phyloP scores from a whole-genome alignment of 2,797 vertebrate species.

The Simalia tracyae region DNA sequence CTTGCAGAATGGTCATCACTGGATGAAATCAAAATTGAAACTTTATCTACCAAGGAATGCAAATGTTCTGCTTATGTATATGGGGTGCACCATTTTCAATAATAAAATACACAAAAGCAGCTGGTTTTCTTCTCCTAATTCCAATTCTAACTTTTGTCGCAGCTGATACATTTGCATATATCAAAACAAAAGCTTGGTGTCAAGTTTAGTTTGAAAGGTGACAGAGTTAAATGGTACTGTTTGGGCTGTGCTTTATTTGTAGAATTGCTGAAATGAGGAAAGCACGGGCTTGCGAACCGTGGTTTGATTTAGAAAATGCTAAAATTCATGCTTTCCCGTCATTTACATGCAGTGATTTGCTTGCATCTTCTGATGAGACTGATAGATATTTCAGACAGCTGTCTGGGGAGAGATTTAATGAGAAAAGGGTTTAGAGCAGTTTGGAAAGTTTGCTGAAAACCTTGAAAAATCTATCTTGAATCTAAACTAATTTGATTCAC shows the following conservation, averaged over 20 bases:
- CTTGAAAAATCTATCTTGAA: slow-evolving; percentile 24
- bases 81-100: not conserved
- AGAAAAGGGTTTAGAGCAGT: slow-evolving; percentile 51
- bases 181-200: slow-evolving; percentile 21
- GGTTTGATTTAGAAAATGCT: slow-evolving; percentile 31
- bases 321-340: slow-evolving; percentile 30
- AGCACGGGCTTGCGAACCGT: slow-evolving; percentile 6
- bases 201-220: not conserved
- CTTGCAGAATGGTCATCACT: slow-evolving; percentile 3
- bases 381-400: slow-evolving; percentile 37
- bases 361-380: slow-evolving; percentile 38
- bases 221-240: not conserved
- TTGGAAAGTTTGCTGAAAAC: slow-evolving; percentile 43
- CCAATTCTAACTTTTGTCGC: slow-evolving; percentile 24
- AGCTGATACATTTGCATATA: slow-evolving; percentile 29
- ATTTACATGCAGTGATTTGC: slow-evolving; percentile 24
- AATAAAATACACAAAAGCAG: slow-evolving; percentile 32
- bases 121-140: slow-evolving; percentile 38
- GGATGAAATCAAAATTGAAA: not conserved
- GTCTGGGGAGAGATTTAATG: slow-evolving; percentile 47
- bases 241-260: not conserved
- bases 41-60: not conserved
- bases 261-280: slow-evolving; percentile 16
- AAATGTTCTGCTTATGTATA: not conserved
- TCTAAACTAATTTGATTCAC: slow-evolving; percentile 45